Conservation (phyloP, 2,113 vertebrate genomes). For the Phrynocephalus versicolor region DNA sequence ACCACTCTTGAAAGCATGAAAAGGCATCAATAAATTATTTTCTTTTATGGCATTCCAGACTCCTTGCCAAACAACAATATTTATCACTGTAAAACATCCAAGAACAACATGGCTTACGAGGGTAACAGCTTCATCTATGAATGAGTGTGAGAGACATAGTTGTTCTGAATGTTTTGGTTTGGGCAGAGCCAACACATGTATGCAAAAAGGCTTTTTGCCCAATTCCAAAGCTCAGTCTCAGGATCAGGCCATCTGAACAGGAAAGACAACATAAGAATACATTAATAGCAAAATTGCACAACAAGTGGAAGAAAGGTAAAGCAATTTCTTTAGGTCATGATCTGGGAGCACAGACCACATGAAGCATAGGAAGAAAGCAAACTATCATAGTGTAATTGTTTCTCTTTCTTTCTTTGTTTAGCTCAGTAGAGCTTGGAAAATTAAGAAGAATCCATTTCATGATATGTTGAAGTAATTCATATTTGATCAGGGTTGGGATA, state of each 20-base stretch:
- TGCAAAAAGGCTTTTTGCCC: not conserved
- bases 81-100: constrained; percentile 9
- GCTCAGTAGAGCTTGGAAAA: too few species aligned
- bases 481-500: too few species aligned
- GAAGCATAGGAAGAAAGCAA: too few species aligned
- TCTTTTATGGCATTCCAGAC: not conserved
- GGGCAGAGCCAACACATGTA: not conserved
- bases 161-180: not conserved
- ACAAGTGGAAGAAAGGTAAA: too few species aligned
- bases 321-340: too few species aligned
- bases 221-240: not conserved
- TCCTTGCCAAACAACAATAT: constrained; percentile 11
- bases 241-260: not conserved
- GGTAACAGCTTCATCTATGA: not conserved
- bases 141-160: not conserved
- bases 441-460: too few species aligned
- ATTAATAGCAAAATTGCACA: not conserved
- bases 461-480: too few species aligned
- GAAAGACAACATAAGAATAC: not conserved
- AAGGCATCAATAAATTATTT: not conserved
- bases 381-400: too few species aligned
- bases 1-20: constrained; percentile 6
- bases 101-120: not conserved
- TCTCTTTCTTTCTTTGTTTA: too few species aligned
- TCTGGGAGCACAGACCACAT: too few species aligned